These are phyloP conservation scores for Psilopogon haemacephalus DNA, from an alignment of 2,113 vertebrate genomes.

Conservation along the genomic window DNA sequence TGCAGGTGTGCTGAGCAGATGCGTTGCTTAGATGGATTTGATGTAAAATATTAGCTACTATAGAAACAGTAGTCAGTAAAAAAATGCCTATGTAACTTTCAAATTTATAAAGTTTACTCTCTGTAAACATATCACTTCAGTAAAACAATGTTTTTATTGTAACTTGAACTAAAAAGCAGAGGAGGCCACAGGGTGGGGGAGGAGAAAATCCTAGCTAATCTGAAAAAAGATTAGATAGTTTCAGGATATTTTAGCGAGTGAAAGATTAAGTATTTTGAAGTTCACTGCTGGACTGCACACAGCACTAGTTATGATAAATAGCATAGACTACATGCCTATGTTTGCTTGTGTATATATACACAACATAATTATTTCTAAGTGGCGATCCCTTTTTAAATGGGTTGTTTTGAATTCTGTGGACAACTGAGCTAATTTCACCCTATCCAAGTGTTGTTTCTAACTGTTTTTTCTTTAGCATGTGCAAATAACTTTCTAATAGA, in stretches of 20 bases:
- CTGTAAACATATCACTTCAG: constrained; percentile 57
- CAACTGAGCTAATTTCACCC: not conserved
- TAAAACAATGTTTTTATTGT: constrained; percentile 37
- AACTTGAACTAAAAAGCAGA: constrained; percentile 52
- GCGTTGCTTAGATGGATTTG: not conserved
- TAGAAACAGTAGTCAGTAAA: constrained; percentile 22
- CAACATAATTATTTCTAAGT: not conserved
- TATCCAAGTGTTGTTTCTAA: not conserved
- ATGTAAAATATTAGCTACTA: not conserved
- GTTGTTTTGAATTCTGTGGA: not conserved
- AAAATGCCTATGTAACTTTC: constrained; percentile 24
- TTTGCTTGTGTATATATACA: not conserved
- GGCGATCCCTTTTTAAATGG: not conserved
- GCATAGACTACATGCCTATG: no score
- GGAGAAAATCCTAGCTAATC: not conserved
- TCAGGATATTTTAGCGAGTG: not conserved
- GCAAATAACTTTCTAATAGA: not conserved
- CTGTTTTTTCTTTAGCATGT: not conserved
- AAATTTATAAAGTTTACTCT: constrained; percentile 20
- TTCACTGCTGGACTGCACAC: not conserved
- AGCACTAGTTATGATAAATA: not conserved
- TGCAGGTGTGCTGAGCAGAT: not conserved
- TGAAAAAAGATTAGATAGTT: not conserved
- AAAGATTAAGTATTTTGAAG: not conserved
- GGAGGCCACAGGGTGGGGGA: not conserved